A percentile compares a stretch with the other conserved stretches of the same genome.
These are phyloP conservation scores for Nicator chloris DNA, from an alignment of 2,113 vertebrate genomes.

Conservation along the genomic window DNA sequence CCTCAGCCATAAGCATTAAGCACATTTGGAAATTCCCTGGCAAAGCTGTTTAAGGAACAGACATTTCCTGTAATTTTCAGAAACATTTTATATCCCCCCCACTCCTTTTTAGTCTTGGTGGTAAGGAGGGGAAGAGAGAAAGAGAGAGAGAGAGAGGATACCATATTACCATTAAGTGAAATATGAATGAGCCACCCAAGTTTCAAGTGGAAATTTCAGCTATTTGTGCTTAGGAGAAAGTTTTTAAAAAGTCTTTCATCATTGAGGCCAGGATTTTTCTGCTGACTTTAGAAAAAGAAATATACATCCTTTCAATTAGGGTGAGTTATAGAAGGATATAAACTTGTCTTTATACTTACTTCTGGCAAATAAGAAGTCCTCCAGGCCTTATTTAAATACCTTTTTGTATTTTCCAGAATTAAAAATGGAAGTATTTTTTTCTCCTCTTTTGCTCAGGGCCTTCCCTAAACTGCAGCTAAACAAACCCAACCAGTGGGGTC, in stretches of 20 bases:
- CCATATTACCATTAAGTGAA: slow-evolving; percentile 32
- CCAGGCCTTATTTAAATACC: slow-evolving; percentile 29
- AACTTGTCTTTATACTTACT: neutral
- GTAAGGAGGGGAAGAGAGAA: neutral
- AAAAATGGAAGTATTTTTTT: neutral
- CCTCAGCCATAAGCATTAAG: slow-evolving; percentile 22
- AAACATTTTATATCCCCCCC: slow-evolving; percentile 34
- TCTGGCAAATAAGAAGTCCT: slow-evolving; percentile 26
- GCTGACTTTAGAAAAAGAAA: slow-evolving; percentile 51
- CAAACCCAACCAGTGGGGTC: neutral
- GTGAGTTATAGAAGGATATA: slow-evolving; percentile 15
- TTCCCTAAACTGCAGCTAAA: neutral
- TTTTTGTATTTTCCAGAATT: slow-evolving; percentile 21
- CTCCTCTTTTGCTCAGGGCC: neutral
- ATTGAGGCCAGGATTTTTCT: slow-evolving; percentile 20
- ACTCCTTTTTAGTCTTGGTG: slow-evolving; percentile 8
- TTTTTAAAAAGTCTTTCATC: neutral
- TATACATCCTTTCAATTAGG: slow-evolving; percentile 11
- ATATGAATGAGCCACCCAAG: slow-evolving; percentile 55
- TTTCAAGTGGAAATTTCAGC: slow-evolving; percentile 44
- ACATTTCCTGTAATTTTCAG: slow-evolving; percentile 61
- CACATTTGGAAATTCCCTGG: slow-evolving; percentile 61
- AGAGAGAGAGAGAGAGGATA: neutral
- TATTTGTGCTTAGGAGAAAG: neutral
- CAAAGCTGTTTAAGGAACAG: slow-evolving; percentile 45